Base-by-base conservation (phyloP, 2,113 vertebrate species). In the Glaucidium brasilianum region DNA sequence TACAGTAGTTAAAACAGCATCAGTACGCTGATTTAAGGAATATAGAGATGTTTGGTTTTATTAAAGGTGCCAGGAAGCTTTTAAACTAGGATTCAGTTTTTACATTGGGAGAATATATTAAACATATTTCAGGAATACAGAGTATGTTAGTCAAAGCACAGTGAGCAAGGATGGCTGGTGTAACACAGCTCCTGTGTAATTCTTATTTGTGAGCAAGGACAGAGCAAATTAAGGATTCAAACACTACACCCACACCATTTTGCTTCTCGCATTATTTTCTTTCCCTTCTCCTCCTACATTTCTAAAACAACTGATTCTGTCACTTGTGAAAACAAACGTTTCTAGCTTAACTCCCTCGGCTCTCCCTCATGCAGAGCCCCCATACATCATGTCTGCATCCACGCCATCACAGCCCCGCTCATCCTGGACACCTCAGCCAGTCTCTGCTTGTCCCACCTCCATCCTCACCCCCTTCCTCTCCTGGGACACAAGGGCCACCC, bases 361-460 rank as follows among this genome's bases (percentile, higher is more conserved):
- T 12, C 8, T 19, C n/a, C 6, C 41, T 1, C 6, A 6, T 0
- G 8, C 80, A 21, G 8, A 43, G 21, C 26, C 27, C 47, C 15
- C 11, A 0, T 8, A 9, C 2, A 3, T 0, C 47, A 49, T 5
- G 22, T 12, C 0, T 9, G 32, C 34, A n/a, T 0, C 58, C 41
- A 2, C 35, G 9, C 11, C 52, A 32, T 58, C 52, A 12, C 2
- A 0, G 37, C 4, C 22, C 41, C 2, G 1, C 19, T 35, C 12
- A 0, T 4, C 59, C 22, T 0, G 0, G 12, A 23, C 29, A 26
- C 35, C 60, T 49, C 66, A 19, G 0, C 52, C 4, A 0, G 2
- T 16, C 58, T 15, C 69, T 4, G 19, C 72, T 55, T 0, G 5
- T 64, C 47, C 87, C 84, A 4, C 52, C 43, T 32, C 71, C 49